Conservation (phyloP, 2,888 invertebrate species). For the Rapana venosa region DNA sequence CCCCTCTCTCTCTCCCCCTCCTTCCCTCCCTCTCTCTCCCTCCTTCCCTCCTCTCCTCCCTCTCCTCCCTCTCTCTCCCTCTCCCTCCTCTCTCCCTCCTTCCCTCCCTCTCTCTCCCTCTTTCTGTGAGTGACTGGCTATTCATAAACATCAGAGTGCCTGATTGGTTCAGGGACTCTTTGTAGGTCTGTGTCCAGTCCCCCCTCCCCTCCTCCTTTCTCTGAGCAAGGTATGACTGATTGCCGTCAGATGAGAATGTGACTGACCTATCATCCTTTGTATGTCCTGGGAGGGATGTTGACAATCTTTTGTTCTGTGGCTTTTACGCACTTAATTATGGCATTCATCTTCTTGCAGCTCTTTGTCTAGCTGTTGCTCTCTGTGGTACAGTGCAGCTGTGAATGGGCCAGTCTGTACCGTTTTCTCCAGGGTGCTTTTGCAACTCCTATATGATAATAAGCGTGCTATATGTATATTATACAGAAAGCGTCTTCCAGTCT, state of each 20-base stretch:
- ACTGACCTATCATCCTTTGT: not conserved
- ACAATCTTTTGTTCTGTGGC: not conserved
- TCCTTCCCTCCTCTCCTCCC: no score
- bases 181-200: not conserved
- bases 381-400: not conserved
- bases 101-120: not conserved
- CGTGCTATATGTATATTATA: no score
- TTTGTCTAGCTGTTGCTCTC: not conserved
- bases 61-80: not conserved
- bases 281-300: not conserved
- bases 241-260: no score
- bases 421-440: not conserved
- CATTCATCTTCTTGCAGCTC: not conserved
- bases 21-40: no score
- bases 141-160: not conserved
- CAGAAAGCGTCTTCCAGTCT: not conserved
- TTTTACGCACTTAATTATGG: not conserved
- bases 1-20: no score
- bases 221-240: no score
- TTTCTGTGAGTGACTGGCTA: not conserved
- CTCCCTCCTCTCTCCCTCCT: not conserved
- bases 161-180: not conserved
- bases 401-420: slow-evolving; percentile 4
- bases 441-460: no score
- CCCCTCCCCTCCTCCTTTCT: not conserved